A percentile compares a stretch with the other conserved stretches of the same genome.
Conservation (phyloP, 2,797 vertebrate species). For the Paguma larvata region DNA sequence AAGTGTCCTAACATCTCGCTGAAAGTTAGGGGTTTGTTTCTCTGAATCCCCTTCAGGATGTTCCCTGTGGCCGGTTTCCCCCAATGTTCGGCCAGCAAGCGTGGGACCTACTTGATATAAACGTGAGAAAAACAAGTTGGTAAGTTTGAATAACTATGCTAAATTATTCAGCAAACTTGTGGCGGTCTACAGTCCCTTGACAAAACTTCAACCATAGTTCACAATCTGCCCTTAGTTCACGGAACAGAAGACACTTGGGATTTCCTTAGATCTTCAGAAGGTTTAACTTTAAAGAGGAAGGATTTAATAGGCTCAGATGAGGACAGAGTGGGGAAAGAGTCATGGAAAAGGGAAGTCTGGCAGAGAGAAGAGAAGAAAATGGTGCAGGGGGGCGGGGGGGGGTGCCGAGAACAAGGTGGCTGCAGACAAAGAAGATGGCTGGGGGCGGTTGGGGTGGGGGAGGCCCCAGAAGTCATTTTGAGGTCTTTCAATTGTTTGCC, state of each 20-base stretch:
- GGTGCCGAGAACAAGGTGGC: not conserved
- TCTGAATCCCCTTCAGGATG: not conserved
- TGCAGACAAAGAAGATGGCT: not conserved
- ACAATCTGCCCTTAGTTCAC: not conserved
- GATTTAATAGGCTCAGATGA: not conserved
- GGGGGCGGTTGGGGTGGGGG: fast-evolving
- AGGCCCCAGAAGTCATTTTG: not conserved
- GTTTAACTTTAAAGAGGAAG: not conserved
- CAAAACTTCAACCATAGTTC: not conserved
- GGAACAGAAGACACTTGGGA: not conserved
- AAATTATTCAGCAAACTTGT: not conserved
- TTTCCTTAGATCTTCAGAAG: not conserved
- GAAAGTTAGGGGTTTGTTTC: not conserved
- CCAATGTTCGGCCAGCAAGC: not conserved
- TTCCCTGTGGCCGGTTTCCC: not conserved
- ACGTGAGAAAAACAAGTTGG: not conserved
- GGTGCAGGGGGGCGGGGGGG: not conserved
- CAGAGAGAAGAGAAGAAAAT: not conserved
- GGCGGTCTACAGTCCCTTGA: not conserved
- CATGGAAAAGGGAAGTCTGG: not conserved
- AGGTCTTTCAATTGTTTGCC: not conserved
- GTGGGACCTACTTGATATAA: not conserved
- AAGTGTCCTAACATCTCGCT: not conserved
- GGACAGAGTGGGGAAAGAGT: not conserved
- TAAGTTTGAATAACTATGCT: not conserved